phyloP scores from a whole-genome alignment of 2,888 invertebrate species.

The Encarsia formosa region DNA sequence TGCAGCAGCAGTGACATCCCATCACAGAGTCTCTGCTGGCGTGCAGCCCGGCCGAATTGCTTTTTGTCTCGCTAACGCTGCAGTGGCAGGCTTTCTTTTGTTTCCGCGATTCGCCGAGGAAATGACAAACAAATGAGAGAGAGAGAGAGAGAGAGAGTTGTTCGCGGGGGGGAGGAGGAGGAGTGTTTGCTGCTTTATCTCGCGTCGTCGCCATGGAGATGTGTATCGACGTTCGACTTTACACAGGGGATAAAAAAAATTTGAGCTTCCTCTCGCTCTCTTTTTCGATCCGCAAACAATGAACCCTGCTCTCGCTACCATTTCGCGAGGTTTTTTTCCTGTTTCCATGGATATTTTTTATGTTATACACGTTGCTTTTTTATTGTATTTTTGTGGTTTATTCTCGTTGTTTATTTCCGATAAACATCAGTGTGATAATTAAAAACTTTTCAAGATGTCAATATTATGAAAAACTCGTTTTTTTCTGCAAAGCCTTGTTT shows the following conservation, averaged over 20 bases:
- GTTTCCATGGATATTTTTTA: neutral
- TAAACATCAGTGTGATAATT: too few relatives aligned
- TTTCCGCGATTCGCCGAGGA: slow-evolving; percentile 46
- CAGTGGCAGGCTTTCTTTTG: slow-evolving; percentile 34
- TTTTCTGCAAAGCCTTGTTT: too few relatives aligned
- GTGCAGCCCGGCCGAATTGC: slow-evolving; percentile 31
- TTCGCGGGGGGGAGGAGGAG: too few relatives aligned
- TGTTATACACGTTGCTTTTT: too few relatives aligned
- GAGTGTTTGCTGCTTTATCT: slow-evolving; percentile 17
- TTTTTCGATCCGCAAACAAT: neutral
- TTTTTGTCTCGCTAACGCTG: slow-evolving; percentile 43
- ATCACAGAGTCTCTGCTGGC: slow-evolving; percentile 30
- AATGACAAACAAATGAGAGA: slow-evolving; percentile 50
- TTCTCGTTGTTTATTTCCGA: too few relatives aligned
- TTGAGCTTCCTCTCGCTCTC: slow-evolving; percentile 1
- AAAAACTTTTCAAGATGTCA: too few relatives aligned
- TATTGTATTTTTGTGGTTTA: too few relatives aligned
- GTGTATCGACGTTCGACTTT: slow-evolving; percentile 28
- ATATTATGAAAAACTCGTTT: too few relatives aligned
- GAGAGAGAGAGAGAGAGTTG: too few relatives aligned
- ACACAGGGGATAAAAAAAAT: slow-evolving; percentile 16
- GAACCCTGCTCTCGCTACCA: neutral
- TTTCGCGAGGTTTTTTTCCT: neutral
- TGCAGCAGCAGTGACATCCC: slow-evolving; percentile 21
- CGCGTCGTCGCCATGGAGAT: slow-evolving; percentile 33